Evolutionary conservation across 2,888 invertebrate species (phyloP).

Genomic region (Aphrophora alni): DNA sequence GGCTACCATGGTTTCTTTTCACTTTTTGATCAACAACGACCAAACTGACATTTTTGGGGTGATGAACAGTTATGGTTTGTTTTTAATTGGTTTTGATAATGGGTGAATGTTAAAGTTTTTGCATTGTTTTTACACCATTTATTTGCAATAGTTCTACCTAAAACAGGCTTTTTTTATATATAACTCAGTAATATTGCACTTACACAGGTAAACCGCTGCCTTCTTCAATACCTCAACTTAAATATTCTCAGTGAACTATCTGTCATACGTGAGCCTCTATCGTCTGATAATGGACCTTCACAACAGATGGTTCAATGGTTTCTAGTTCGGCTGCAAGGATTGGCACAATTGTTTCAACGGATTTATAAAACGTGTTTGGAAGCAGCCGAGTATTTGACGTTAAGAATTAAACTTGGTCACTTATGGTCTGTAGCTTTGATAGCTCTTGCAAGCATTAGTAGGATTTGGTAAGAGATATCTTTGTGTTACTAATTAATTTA

Average conservation of each 20-base stretch:
- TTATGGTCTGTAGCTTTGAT: constrained; percentile 30
- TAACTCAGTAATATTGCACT: no score
- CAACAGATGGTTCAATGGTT: constrained; percentile 36
- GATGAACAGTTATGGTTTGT: no score
- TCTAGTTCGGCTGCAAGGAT: constrained; percentile 27
- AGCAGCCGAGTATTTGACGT: constrained; percentile 22
- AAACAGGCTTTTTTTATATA: no score
- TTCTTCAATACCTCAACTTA: constrained; percentile 7
- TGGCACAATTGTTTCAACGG: constrained; percentile 27
- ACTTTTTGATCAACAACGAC: no score
- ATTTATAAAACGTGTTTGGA: constrained; percentile 25
- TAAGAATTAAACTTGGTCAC: constrained; percentile 20
- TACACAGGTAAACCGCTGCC: constrained; percentile 16
- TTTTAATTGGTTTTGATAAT: no score
- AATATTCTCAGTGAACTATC: constrained; percentile 15
- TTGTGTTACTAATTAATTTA: background rate
- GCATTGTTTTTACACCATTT: no score
- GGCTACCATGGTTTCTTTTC: no score
- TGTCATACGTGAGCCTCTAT: background rate
- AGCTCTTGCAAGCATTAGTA: constrained; percentile 25
- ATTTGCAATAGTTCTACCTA: no score
- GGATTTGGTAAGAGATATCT: constrained; percentile 34
- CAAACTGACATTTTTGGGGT: no score
- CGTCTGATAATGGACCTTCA: constrained; percentile 23
- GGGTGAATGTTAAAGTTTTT: no score